Conservation (phyloP, 2,888 invertebrate species). For the Tinea trinotella region DNA sequence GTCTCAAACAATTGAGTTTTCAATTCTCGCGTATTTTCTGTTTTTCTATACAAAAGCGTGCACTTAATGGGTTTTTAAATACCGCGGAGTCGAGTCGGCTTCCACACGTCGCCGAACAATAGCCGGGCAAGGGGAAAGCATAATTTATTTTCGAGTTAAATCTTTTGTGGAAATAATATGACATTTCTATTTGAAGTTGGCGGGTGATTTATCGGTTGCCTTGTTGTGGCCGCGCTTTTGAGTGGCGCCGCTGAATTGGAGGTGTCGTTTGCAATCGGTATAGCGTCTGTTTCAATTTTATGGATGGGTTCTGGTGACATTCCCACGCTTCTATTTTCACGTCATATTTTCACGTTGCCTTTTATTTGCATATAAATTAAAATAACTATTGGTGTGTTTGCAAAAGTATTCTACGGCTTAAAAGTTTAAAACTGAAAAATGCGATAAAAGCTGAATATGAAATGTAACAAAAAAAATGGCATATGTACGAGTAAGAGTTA, state of each 20-base stretch:
- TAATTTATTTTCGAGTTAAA: constrained; percentile 74
- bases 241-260: constrained; percentile 30
- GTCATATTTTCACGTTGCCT: neutral
- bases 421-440: neutral
- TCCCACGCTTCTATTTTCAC: constrained; percentile 12
- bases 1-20: constrained; percentile 28
- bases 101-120: constrained; percentile 68
- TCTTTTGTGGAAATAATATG: constrained; percentile 75
- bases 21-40: constrained; percentile 19
- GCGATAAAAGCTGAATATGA: constrained; percentile 10
- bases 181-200: constrained; percentile 73
- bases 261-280: constrained; percentile 42
- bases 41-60: constrained; percentile 40
- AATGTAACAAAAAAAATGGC: too few relatives aligned
- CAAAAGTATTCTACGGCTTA: neutral
- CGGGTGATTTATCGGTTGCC: constrained; percentile 67
- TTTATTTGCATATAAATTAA: constrained; percentile 8
- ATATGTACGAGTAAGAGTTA: too few relatives aligned
- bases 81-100: constrained; percentile 55
- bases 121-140: constrained; percentile 59
- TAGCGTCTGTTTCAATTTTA: constrained; percentile 31
- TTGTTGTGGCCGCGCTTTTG: constrained; percentile 45
- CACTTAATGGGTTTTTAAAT: constrained; percentile 71
- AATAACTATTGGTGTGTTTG: neutral
- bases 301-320: constrained; percentile 15